phyloP scores from a whole-genome alignment of 2,888 invertebrate species.

The Monopis laevigella region DNA sequence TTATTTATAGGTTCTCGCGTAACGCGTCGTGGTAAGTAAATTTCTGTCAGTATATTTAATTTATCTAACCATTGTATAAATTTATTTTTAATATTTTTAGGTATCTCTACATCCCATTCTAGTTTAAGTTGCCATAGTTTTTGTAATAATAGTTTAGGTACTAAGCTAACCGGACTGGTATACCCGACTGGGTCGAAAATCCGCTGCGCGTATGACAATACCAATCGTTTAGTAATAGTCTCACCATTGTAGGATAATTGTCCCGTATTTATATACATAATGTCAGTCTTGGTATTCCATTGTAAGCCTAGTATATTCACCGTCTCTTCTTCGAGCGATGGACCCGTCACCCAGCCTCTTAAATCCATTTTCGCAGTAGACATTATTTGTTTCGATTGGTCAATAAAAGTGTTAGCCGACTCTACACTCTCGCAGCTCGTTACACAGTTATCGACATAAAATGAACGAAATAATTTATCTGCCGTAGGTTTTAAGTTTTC shows the following conservation, averaged over 20 bases:
- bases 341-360: constrained; percentile 3
- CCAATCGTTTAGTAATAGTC: constrained; percentile 7
- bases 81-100: neutral
- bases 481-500: neutral
- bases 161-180: constrained; percentile 7
- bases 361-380: neutral
- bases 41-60: neutral
- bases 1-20: neutral
- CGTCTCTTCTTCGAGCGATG: neutral
- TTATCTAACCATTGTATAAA: neutral
- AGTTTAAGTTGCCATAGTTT: neutral
- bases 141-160: constrained; percentile 13
- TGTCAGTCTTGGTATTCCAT: constrained; percentile 7
- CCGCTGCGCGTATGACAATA: constrained; percentile 9
- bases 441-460: constrained; percentile 8
- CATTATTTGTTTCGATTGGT: constrained; percentile 1
- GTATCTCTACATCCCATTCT: constrained; percentile 6
- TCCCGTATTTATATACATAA: neutral
- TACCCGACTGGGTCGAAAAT: constrained; percentile 12
- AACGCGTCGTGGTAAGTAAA: constrained; percentile 4
- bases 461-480: neutral
- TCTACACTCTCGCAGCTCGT: constrained; percentile 1
- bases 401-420: neutral
- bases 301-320: neutral
- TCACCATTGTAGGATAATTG: neutral